These are phyloP conservation scores for Channa argus DNA, from an alignment of 2,113 vertebrate genomes.

Conservation along the genomic window DNA sequence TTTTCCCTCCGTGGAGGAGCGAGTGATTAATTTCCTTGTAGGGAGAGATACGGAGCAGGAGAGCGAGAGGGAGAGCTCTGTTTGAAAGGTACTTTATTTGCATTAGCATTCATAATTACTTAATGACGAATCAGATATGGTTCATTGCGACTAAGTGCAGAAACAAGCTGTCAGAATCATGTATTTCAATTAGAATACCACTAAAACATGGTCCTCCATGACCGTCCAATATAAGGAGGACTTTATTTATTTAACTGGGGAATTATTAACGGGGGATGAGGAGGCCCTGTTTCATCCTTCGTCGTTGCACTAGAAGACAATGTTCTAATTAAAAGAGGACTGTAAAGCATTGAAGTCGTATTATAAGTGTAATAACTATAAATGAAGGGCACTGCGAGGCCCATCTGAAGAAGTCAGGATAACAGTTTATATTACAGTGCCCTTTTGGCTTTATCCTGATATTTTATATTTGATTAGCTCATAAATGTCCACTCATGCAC, in stretches of 20 bases:
- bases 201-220: constrained; percentile 89
- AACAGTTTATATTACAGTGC: neutral
- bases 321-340: constrained; percentile 61
- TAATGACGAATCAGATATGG: constrained; percentile 98
- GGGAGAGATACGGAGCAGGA: constrained; percentile 60
- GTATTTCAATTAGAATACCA: constrained; percentile 93
- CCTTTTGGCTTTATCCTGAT: neutral
- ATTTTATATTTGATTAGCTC: neutral
- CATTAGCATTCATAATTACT: constrained; percentile 98
- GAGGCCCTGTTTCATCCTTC: constrained; percentile 39
- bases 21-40: constrained; percentile 75
- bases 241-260: constrained; percentile 91
- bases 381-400: constrained; percentile 10
- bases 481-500: neutral
- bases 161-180: constrained; percentile 91
- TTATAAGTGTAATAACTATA: constrained; percentile 38
- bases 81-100: constrained; percentile 95
- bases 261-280: constrained; percentile 79
- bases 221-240: constrained; percentile 87
- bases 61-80: constrained; percentile 57
- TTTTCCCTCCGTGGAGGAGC: constrained; percentile 40
- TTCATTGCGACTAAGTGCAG: constrained; percentile 91
- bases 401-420: neutral
- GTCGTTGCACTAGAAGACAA: constrained; percentile 27
- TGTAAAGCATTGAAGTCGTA: constrained; percentile 16